Conservation (phyloP, 2,888 invertebrate species). For the Chrysina gloriosa region DNA sequence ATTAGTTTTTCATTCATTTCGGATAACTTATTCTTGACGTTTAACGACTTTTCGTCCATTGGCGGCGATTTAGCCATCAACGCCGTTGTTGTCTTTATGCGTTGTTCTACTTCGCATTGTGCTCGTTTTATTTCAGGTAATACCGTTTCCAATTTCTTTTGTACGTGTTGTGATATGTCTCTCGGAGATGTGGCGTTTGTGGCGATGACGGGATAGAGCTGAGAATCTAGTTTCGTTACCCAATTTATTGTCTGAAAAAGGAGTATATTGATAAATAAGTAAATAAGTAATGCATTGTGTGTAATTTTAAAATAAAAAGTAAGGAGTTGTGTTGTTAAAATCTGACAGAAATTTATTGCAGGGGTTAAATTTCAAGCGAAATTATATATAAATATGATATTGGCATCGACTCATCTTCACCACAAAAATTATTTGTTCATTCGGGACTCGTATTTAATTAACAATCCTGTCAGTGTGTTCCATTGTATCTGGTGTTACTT, state of each 20-base stretch:
- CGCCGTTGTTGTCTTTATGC: conserved; percentile 75
- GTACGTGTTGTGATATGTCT: conserved; percentile 69
- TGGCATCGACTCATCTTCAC: too few relatives aligned
- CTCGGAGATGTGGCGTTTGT: conserved; percentile 71
- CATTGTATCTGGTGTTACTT: too few relatives aligned
- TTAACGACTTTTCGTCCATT: conserved; percentile 68
- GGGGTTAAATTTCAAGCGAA: too few relatives aligned
- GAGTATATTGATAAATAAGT: too few relatives aligned
- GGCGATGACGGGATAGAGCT: conserved; percentile 81
- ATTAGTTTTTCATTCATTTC: conserved; percentile 76
- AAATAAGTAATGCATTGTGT: too few relatives aligned
- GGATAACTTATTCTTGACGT: conserved; percentile 74
- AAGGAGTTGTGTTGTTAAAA: too few relatives aligned
- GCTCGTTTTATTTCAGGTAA: conserved; percentile 73
- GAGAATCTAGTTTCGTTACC: conserved; percentile 76
- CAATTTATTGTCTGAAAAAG: conserved; percentile 71
- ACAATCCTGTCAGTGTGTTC: too few relatives aligned
- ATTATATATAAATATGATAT: too few relatives aligned
- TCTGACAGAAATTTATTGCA: too few relatives aligned
- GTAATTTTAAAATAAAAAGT: too few relatives aligned
- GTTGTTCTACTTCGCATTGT: conserved; percentile 74
- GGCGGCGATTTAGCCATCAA: conserved; percentile 71
- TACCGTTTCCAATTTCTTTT: conserved; percentile 69
- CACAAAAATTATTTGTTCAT: too few relatives aligned
- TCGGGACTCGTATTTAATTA: too few relatives aligned